These are phyloP conservation scores for Rhegmatorhina hoffmannsi DNA, from an alignment of 2,113 vertebrate species.

Conservation along the genomic window DNA sequence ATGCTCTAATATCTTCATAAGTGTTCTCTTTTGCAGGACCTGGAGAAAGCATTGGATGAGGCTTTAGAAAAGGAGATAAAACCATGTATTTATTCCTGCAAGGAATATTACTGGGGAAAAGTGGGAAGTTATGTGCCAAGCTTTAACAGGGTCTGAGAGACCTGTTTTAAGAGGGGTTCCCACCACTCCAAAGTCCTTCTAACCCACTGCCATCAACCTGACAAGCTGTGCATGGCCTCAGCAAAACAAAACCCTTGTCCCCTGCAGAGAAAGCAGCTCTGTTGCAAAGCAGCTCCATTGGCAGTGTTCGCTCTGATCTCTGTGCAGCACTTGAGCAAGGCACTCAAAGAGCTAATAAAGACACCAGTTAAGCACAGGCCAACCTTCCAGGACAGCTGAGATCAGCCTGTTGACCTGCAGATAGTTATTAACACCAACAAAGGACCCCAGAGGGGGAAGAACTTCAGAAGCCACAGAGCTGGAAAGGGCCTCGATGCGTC, in stretches of 20 bases:
- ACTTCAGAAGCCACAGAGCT: neutral
- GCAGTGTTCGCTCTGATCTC: neutral
- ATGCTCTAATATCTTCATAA: conserved; percentile 86
- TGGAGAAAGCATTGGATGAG: conserved; percentile 12
- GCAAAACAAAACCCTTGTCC: neutral
- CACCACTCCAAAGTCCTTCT: neutral
- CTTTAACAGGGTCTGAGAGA: neutral
- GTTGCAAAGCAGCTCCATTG: neutral
- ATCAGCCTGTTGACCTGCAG: neutral
- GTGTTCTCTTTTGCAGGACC: conserved; percentile 83
- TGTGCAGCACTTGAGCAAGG: neutral
- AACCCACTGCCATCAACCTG: neutral
- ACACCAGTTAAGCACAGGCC: neutral
- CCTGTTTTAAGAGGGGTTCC: neutral
- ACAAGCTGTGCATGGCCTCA: neutral
- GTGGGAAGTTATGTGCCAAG: neutral
- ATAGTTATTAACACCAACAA: neutral
- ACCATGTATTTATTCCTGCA: neutral
- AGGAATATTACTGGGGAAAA: neutral
- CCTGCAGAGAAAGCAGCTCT: neutral
- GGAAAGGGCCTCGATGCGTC: neutral
- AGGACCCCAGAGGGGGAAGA: neutral
- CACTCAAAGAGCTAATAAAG: neutral
- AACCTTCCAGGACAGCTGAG: neutral
- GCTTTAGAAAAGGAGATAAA: neutral